These are phyloP conservation scores for Gonatopus flavifemur DNA, from an alignment of 1,140 invertebrate species.

Conservation along the genomic window DNA sequence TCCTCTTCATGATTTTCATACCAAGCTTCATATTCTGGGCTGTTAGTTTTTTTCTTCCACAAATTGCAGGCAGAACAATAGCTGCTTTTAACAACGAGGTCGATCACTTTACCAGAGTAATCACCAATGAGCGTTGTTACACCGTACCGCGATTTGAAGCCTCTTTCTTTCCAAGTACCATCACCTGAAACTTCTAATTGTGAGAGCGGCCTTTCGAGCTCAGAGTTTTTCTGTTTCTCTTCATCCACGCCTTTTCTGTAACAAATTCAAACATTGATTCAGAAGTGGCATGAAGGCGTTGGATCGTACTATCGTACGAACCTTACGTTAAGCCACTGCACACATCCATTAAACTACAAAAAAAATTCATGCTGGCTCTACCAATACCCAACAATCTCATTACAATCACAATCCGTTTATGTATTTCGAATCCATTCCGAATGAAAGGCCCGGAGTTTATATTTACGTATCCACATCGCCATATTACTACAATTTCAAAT, in stretches of 20 bases:
- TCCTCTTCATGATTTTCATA: not conserved
- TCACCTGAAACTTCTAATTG: not conserved
- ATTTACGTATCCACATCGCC: too few relatives aligned
- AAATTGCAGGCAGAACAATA: not conserved
- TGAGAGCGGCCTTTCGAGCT: not conserved
- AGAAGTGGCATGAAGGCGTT: not conserved
- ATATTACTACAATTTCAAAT: too few relatives aligned
- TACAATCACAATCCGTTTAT: too few relatives aligned
- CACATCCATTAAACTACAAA: not conserved
- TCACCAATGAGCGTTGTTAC: conserved; percentile 1
- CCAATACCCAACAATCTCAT: too few relatives aligned
- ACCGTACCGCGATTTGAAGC: not conserved
- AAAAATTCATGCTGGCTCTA: too few relatives aligned
- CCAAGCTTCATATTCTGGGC: not conserved
- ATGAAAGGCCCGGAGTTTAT: too few relatives aligned
- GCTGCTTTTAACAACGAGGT: conserved; percentile 1
- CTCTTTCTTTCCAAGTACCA: not conserved
- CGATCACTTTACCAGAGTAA: not conserved
- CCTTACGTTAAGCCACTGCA: not conserved
- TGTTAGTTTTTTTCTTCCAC: not conserved
- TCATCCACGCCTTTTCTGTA: not conserved
- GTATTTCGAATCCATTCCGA: too few relatives aligned
- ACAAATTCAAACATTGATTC: not conserved
- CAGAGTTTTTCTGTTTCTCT: not conserved
- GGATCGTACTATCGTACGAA: not conserved